Base-by-base conservation (phyloP, 2,113 vertebrate species). In the Malurus melanocephalus region DNA sequence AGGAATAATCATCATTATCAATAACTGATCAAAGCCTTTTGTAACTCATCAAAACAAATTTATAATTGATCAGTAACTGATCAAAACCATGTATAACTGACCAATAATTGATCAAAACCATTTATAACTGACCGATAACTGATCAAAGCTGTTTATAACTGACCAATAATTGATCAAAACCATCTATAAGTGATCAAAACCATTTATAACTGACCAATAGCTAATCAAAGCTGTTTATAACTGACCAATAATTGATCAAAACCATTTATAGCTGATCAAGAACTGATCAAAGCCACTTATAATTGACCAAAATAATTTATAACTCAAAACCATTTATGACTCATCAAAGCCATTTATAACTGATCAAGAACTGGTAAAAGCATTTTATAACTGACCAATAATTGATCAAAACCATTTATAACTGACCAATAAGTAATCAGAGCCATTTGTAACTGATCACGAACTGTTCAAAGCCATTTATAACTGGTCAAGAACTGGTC, bases 21-120 rank as follows among this genome's bases (percentile, higher is more conserved):
- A 33, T 4, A 65, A 55, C 9, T 30, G 49, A 19, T 10, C 60
- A 20, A 7, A 61, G 59, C 26, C 38, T 38, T 26, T 15, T 35
- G 7, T 35, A 35, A 59, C 6, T 24, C n/a, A 24, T 16, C 46
- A 76, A 16, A 45, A 0, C 42, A 4, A 28, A 38, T 14, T 42
- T 20, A 42, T 9, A 42, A 38, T 38, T 38, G 38, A 38, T 38
- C 38, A 38, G 38, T 38, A 38, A 38, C 38, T 38, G 38, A 38
- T 38, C 38, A 38, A 38, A 38, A 38, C 28, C 19, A 15, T 32
- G 20, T 38, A 8, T 52, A 69, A 52, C 30, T n/a, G 40, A 42
- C 10, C 30, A 26, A 11, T 2, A 33, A 52, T 11, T 22, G 33
- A 26, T 2, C 28, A 51, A 43, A 76, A 0, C 22, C 10, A 21